These are phyloP conservation scores for Epinephelus cyanopodus DNA, from an alignment of 2,113 vertebrate species.

Conservation along the genomic window DNA sequence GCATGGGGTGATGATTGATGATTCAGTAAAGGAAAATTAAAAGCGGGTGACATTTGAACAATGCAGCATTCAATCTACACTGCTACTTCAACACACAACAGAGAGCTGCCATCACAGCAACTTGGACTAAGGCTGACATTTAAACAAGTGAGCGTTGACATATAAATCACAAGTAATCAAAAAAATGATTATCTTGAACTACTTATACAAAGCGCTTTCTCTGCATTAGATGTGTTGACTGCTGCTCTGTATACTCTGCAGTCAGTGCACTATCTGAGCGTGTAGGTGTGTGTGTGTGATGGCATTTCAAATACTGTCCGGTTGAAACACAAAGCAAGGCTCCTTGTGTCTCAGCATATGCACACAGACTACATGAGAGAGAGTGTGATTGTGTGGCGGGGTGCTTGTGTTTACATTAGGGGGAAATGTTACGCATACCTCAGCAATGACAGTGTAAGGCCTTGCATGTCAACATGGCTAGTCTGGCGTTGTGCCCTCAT, in stretches of 20 bases:
- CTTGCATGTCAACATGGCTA: slow-evolving; percentile 46
- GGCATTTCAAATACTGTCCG: slow-evolving; percentile 14
- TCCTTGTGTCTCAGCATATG: slow-evolving; percentile 3
- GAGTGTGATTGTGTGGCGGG: slow-evolving; percentile 43
- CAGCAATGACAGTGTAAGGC: slow-evolving; percentile 61
- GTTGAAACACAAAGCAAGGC: slow-evolving; percentile 23
- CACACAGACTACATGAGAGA: slow-evolving; percentile 25
- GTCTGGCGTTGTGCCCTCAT: slow-evolving; percentile 52
- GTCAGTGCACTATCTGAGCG: not conserved
- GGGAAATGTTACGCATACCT: slow-evolving; percentile 81
- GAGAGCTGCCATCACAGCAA: slow-evolving; percentile 4
- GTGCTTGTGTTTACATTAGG: slow-evolving; percentile 76
- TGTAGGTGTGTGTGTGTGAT: not conserved
- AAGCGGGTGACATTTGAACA: not conserved
- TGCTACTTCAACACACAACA: not conserved
- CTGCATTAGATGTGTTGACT: slow-evolving; percentile 3
- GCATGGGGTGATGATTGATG: not conserved
- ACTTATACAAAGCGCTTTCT: not conserved
- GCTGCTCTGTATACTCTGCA: not conserved
- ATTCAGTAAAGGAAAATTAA: slow-evolving; percentile 4
- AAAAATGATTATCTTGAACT: not conserved
- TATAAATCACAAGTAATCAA: not conserved
- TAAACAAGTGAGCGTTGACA: not conserved
- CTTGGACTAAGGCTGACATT: not conserved
- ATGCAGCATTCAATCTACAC: slow-evolving; percentile 8